phyloP scores from a whole-genome alignment of 2,113 vertebrate genomes.

The Rhabdornis inornatus region DNA sequence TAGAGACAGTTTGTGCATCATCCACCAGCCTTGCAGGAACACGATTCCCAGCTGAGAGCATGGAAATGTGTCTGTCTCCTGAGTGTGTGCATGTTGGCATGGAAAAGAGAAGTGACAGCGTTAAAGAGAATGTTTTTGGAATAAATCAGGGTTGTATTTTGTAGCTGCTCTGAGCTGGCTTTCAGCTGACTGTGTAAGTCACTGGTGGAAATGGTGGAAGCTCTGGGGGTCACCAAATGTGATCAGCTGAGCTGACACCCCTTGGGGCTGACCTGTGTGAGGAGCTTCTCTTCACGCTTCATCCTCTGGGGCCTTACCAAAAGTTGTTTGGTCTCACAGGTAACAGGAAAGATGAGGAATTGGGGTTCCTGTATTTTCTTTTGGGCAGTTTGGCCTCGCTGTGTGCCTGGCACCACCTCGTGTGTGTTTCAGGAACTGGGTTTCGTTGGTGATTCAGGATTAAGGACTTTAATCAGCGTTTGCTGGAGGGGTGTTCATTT shows the following conservation, averaged over 20 bases:
- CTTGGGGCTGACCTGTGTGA: fast-evolving
- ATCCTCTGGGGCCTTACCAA: neutral
- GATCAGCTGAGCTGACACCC: neutral
- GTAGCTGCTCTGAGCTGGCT: neutral
- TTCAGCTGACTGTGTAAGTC: neutral
- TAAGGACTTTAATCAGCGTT: neutral
- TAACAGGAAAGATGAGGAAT: neutral
- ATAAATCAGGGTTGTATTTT: neutral
- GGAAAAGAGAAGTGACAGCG: neutral
- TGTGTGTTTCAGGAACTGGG: neutral
- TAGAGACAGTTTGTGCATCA: conserved; percentile 50
- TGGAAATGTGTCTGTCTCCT: conserved; percentile 37
- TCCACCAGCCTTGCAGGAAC: conserved; percentile 19
- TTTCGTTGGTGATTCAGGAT: neutral
- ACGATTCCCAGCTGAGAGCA: conserved; percentile 33
- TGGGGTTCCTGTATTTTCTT: neutral
- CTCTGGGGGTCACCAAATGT: neutral
- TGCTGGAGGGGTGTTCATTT: neutral
- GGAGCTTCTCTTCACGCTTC: neutral
- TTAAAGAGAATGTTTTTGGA: neutral
- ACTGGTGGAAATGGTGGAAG: neutral
- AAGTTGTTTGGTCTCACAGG: neutral
- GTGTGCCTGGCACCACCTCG: neutral
- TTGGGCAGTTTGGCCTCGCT: neutral
- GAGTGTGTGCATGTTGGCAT: conserved; percentile 4